Conservation (phyloP, 1,140 invertebrate species). For the Zaprionus nigranus region DNA sequence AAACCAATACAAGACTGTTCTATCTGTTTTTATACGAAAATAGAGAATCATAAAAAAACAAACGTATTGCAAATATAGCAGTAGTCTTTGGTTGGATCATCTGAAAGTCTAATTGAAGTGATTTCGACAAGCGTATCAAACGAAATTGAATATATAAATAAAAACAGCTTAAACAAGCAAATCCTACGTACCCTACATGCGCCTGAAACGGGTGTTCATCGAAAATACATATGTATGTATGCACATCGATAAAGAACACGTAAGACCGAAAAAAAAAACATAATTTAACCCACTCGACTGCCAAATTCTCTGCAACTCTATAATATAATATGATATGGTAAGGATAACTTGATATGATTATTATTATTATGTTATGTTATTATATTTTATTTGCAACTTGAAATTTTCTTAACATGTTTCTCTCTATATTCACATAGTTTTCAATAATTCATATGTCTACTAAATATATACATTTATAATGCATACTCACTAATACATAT, state of each 20-base stretch:
- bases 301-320: not conserved
- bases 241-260: not conserved
- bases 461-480: not conserved
- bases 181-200: not conserved
- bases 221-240: not conserved
- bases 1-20: slow-evolving; percentile 16
- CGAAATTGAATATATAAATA: slow-evolving; percentile 17
- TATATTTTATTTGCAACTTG: not conserved
- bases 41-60: slow-evolving; percentile 1
- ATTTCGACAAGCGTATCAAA: not conserved
- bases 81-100: slow-evolving; percentile 28
- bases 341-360: not conserved
- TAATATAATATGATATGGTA: not conserved
- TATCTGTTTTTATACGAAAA: slow-evolving; percentile 41
- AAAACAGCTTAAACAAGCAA: slow-evolving; percentile 2
- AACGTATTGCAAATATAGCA: slow-evolving; percentile 10
- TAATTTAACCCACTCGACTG: not conserved
- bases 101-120: slow-evolving; percentile 43
- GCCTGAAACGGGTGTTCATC: not conserved
- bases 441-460: not conserved
- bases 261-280: not conserved
- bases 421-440: not conserved
- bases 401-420: not conserved
- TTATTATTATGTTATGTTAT: too few relatives aligned
- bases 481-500: not conserved